phyloP scores from a whole-genome alignment of 2,113 vertebrate genomes.

The Oryzias melastigma region DNA sequence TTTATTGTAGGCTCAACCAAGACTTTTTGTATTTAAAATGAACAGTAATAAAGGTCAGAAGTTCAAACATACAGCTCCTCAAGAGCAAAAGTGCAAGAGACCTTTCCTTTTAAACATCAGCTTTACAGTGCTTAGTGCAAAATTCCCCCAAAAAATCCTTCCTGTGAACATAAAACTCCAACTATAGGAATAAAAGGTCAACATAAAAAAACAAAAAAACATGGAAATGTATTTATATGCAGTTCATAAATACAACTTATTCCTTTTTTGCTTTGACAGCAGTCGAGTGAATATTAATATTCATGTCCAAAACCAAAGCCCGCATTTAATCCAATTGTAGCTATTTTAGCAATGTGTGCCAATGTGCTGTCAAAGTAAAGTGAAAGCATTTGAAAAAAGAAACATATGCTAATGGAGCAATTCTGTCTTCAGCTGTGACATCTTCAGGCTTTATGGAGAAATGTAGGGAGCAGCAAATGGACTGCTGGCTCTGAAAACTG shows the following conservation, averaged over 20 bases:
- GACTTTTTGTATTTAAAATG: no score
- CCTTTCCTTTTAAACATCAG: conserved; percentile 80
- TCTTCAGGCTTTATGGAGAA: conserved; percentile 17
- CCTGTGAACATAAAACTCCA: neutral
- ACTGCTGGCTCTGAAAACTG: no score
- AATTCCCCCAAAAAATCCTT: no score
- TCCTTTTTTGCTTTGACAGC: conserved; percentile 37
- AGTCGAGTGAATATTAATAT: conserved; percentile 65
- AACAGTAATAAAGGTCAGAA: conserved; percentile 98
- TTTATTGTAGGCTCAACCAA: conserved; percentile 12
- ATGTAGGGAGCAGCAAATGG: neutral
- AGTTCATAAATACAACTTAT: conserved; percentile 34
- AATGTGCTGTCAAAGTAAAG: conserved; percentile 61
- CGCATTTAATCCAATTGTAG: conserved; percentile 51
- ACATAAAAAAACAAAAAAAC: neutral
- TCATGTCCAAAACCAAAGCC: conserved; percentile 59
- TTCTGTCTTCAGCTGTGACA: conserved; percentile 42
- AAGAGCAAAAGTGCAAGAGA: conserved; percentile 87
- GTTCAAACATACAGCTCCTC: conserved; percentile 87
- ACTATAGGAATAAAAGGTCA: conserved; percentile 3
- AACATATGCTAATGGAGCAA: conserved; percentile 47
- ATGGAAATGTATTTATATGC: conserved; percentile 24
- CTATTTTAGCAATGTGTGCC: conserved; percentile 40
- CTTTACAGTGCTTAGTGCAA: conserved; percentile 44
- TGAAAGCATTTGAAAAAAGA: conserved; percentile 61